Percentiles rank a stretch among this genome's conserved stretches.
Evolutionary conservation across 2,888 invertebrate species (phyloP).

Genomic region (Cylindroiulus punctatus): DNA sequence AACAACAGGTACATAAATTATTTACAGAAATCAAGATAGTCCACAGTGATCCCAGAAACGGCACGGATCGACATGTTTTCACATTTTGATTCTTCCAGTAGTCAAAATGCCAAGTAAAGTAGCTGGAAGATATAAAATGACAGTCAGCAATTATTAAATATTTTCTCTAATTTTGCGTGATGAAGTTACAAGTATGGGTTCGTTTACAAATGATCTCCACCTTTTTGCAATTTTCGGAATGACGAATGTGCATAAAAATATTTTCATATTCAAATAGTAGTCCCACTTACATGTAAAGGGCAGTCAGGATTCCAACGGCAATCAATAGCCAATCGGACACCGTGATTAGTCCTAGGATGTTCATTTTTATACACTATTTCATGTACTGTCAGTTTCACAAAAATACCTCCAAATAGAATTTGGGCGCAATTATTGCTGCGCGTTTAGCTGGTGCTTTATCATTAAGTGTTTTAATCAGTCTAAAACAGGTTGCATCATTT

Average conservation of each 20-base stretch:
- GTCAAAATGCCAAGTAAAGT: conserved; percentile 46
- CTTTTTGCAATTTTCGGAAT: too few species aligned
- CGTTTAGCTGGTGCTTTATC: too few species aligned
- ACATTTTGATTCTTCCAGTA: conserved; percentile 52
- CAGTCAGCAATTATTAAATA: neutral
- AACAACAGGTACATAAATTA: neutral
- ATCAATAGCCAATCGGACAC: neutral
- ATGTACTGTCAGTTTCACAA: too few species aligned
- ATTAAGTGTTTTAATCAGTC: too few species aligned
- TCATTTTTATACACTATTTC: neutral
- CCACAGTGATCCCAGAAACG: conserved; percentile 32
- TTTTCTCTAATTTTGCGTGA: too few species aligned
- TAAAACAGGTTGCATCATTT: too few species aligned
- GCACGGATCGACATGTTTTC: neutral
- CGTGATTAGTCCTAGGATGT: neutral
- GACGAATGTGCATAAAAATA: too few species aligned
- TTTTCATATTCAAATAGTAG: too few species aligned
- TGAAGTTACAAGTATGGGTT: too few species aligned
- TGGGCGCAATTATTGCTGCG: too few species aligned
- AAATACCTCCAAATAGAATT: too few species aligned
- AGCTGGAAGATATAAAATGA: neutral
- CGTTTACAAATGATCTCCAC: too few species aligned
- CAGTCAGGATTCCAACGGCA: neutral
- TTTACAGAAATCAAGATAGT: neutral
- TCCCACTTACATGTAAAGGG: neutral